Evolutionary conservation across 30 jellyfish, hydroid and myxozoan genomes (phyloP).

Genomic region (Aurelia coerulea): DNA sequence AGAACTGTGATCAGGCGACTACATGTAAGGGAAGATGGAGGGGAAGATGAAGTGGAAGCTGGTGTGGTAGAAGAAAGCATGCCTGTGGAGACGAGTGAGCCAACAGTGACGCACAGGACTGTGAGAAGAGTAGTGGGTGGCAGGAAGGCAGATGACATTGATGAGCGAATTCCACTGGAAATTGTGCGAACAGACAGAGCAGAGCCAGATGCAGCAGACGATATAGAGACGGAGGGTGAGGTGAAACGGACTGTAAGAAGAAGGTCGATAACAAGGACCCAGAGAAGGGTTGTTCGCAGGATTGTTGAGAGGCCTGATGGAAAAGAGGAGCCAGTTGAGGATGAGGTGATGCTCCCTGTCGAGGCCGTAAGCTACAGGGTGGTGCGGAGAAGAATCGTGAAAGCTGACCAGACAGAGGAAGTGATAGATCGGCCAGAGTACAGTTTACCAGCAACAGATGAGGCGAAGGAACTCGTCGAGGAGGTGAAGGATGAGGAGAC

Average conservation of each 20-base stretch:
- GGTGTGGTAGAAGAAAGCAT: conserved; percentile 50
- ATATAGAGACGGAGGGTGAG: conserved; percentile 65
- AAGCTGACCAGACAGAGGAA: conserved; percentile 42
- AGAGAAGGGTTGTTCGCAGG: conserved; percentile 76
- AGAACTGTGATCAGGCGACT: conserved; percentile 64
- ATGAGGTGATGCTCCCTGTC: conserved; percentile 49
- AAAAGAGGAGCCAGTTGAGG: conserved; percentile 37
- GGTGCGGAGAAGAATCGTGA: conserved; percentile 48
- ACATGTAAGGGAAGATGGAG: conserved; percentile 34
- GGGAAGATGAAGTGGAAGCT: conserved; percentile 42
- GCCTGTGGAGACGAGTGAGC: conserved; percentile 51
- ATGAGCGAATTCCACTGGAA: conserved; percentile 62
- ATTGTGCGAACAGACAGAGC: conserved; percentile 71
- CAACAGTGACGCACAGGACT: conserved; percentile 51
- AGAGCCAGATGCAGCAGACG: conserved; percentile 65
- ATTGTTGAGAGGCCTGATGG: conserved; percentile 46
- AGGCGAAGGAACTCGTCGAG: conserved; percentile 50
- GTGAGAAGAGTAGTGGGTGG: conserved; percentile 73
- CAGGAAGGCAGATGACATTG: conserved; percentile 26
- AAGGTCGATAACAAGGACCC: conserved; percentile 70
- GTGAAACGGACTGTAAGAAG: conserved; percentile 75
- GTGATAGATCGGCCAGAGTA: conserved; percentile 61
- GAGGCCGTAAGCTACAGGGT: conserved; percentile 50
- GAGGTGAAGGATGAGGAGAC: conserved; percentile 53
- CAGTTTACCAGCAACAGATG: conserved; percentile 65